Percentiles rank a stretch among this genome's conserved stretches.
These are phyloP conservation scores for Eupithecia subumbrata DNA, from an alignment of 2,888 invertebrate genomes.

Conservation along the genomic window DNA sequence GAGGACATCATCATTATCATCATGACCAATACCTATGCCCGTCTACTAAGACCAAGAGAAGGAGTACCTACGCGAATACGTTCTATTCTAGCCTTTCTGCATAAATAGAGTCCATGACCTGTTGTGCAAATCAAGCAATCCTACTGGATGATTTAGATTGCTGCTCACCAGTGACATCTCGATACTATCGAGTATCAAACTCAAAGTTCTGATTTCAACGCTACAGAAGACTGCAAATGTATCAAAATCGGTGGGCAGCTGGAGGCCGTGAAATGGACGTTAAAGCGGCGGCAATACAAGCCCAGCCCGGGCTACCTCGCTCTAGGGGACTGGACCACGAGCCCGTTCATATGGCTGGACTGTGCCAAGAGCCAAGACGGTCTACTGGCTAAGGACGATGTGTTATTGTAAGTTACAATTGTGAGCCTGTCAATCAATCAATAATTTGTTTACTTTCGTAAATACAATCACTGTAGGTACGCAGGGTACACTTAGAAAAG, in stretches of 20 bases:
- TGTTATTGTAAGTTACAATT: constrained; percentile 57
- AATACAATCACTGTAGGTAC: too few species aligned
- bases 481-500: too few species aligned
- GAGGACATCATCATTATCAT: neutral
- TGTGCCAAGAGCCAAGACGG: constrained; percentile 68
- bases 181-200: neutral
- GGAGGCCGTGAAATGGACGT: constrained; percentile 61
- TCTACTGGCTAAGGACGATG: constrained; percentile 62
- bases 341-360: constrained; percentile 68
- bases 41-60: too few species aligned
- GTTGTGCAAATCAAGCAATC: too few species aligned
- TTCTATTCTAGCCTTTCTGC: too few species aligned
- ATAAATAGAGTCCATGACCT: too few species aligned
- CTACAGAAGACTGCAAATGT: constrained; percentile 62
- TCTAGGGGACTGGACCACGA: constrained; percentile 63
- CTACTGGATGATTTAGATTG: too few species aligned
- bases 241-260: constrained; percentile 62
- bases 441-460: too few species aligned
- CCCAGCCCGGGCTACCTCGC: constrained; percentile 58
- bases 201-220: neutral
- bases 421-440: neutral
- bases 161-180: neutral
- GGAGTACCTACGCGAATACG: too few species aligned
- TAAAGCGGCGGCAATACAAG: constrained; percentile 53
- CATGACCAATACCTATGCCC: neutral